Evolutionary conservation across 2,797 vertebrate species (phyloP).

Genomic region (Eleutherodactylus coqui): DNA sequence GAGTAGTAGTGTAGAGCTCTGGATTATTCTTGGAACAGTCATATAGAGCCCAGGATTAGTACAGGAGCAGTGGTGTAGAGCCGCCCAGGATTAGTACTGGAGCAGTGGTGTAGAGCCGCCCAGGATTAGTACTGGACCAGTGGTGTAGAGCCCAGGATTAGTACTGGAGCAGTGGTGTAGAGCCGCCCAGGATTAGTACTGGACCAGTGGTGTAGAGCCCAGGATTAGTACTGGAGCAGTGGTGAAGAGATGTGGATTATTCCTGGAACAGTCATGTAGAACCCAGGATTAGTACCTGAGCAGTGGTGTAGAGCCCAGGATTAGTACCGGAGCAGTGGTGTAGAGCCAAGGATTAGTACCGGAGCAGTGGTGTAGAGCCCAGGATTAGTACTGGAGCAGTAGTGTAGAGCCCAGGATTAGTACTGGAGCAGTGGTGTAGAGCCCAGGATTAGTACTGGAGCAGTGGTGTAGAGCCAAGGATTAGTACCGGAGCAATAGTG

Average conservation of each 20-base stretch:
- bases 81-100: not conserved
- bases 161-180: not conserved
- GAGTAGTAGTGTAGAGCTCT: not conserved
- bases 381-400: not conserved
- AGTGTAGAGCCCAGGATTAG: not conserved
- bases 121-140: not conserved
- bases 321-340: not conserved
- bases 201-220: not conserved
- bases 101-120: not conserved
- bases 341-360: not conserved
- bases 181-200: not conserved
- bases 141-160: not conserved
- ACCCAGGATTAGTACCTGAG: not conserved
- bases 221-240: not conserved
- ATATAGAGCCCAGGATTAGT: not conserved
- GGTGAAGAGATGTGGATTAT: not conserved
- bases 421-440: not conserved
- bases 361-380: not conserved
- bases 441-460: not conserved
- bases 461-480: not conserved
- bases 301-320: not conserved
- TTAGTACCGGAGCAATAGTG: too few relatives aligned
- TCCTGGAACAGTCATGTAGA: not conserved
- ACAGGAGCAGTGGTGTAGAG: not conserved
- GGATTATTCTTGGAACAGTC: not conserved